A percentile compares a stretch with the other conserved stretches of the same genome.
These are phyloP conservation scores for Lophura nycthemera DNA, from an alignment of 2,113 vertebrate species.

Conservation along the genomic window DNA sequence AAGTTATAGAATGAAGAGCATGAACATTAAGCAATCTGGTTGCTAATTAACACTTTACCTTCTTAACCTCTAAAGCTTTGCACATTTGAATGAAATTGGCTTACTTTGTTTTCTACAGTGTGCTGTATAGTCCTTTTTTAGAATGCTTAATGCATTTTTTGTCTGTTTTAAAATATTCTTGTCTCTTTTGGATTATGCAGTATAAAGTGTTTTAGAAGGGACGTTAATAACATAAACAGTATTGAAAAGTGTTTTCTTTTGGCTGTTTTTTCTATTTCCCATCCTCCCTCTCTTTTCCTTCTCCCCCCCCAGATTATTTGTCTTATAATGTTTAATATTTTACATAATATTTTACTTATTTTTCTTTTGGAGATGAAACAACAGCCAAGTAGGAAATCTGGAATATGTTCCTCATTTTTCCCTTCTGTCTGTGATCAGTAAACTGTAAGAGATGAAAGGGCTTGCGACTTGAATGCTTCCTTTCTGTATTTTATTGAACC, in stretches of 20 bases:
- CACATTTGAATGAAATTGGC: not conserved
- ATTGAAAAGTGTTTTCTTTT: slow-evolving; percentile 37
- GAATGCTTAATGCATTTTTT: not conserved
- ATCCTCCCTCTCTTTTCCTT: not conserved
- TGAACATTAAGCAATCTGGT: not conserved
- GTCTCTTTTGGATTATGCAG: not conserved
- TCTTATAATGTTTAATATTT: slow-evolving; percentile 63
- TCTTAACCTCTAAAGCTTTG: not conserved
- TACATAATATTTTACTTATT: slow-evolving; percentile 66
- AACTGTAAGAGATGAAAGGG: slow-evolving; percentile 63
- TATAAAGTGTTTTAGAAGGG: not conserved
- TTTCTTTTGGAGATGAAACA: slow-evolving; percentile 51
- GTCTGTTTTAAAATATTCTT: not conserved
- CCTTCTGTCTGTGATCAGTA: slow-evolving; percentile 66
- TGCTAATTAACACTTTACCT: not conserved
- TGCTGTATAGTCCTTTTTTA: not conserved
- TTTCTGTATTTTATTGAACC: slow-evolving; percentile 9
- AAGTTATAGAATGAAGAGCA: not conserved
- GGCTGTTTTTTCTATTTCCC: not conserved
- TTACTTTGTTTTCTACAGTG: not conserved
- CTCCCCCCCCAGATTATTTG: slow-evolving; percentile 12
- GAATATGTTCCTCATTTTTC: slow-evolving; percentile 58
- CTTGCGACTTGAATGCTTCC: slow-evolving; percentile 37
- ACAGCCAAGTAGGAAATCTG: slow-evolving; percentile 59
- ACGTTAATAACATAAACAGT: not conserved